These are phyloP conservation scores for Psephotus haematonotus DNA, from an alignment of 2,113 vertebrate species.

Conservation along the genomic window DNA sequence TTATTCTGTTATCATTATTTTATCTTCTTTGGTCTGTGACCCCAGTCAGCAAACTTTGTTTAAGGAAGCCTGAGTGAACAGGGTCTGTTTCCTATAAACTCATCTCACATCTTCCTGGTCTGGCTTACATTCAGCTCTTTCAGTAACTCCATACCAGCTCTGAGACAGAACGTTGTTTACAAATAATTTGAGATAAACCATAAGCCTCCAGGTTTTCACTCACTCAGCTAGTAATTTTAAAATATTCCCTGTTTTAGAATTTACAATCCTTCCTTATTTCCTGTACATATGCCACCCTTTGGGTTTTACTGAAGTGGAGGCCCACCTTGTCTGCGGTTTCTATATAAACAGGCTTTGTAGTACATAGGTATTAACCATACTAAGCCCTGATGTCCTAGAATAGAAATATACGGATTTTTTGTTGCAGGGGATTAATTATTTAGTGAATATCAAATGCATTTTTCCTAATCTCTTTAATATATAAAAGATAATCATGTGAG, in stretches of 20 bases:
- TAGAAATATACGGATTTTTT: not conserved
- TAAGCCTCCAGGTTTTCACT: not conserved
- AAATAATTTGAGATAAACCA: constrained; percentile 60
- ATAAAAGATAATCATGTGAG: not conserved
- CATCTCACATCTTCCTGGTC: constrained; percentile 33
- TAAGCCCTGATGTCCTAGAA: not conserved
- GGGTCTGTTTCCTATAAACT: constrained; percentile 57
- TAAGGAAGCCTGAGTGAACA: constrained; percentile 46
- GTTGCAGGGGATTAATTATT: not conserved
- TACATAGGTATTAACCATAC: not conserved
- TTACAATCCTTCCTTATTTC: not conserved
- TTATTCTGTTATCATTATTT: constrained; percentile 59
- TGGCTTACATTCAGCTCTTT: constrained; percentile 35
- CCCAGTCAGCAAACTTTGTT: constrained; percentile 39
- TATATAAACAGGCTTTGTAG: not conserved
- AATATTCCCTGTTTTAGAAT: not conserved
- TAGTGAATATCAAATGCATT: not conserved
- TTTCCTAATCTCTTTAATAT: not conserved
- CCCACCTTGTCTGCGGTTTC: not conserved
- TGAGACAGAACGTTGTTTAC: constrained; percentile 40
- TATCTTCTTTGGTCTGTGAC: constrained; percentile 38
- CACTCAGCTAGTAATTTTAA: not conserved
- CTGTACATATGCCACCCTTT: not conserved
- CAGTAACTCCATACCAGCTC: constrained; percentile 2
- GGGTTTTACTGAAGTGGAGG: not conserved